phyloP scores from a whole-genome alignment of 2,888 invertebrate species.

The Cerastoderma edule region DNA sequence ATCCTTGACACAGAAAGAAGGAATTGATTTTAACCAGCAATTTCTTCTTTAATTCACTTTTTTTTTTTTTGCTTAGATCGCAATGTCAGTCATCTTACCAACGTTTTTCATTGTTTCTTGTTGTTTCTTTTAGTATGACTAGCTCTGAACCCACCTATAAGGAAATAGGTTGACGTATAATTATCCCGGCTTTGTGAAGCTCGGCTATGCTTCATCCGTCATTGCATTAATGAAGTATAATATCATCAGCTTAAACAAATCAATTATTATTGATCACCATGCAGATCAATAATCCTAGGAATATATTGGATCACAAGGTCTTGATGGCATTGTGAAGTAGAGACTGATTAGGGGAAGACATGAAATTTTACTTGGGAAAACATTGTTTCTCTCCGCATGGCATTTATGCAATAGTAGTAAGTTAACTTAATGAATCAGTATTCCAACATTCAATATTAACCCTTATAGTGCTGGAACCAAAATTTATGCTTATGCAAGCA shows the following conservation, averaged over 20 bases:
- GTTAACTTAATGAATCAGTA: too few species aligned
- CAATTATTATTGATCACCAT: constrained; percentile 21
- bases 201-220: neutral
- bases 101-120: too few species aligned
- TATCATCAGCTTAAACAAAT: constrained; percentile 19
- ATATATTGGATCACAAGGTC: constrained; percentile 18
- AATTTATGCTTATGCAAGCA: too few species aligned
- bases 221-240: constrained; percentile 2
- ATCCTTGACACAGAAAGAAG: neutral
- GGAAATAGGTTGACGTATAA: neutral
- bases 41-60: constrained; percentile 1
- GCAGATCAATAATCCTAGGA: constrained; percentile 12
- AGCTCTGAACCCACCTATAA: neutral
- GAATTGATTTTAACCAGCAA: neutral
- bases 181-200: neutral
- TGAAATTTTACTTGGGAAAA: constrained; percentile 22
- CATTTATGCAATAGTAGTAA: too few species aligned
- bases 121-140: neutral
- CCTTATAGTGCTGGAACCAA: too few species aligned
- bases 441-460: too few species aligned
- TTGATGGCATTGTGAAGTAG: constrained; percentile 1
- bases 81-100: too few species aligned
- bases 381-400: constrained; percentile 20
- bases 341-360: constrained; percentile 23
- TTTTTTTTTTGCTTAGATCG: too few species aligned